phyloP scores from a whole-genome alignment of 2,888 invertebrate genomes.

The Fragum whitleyi region DNA sequence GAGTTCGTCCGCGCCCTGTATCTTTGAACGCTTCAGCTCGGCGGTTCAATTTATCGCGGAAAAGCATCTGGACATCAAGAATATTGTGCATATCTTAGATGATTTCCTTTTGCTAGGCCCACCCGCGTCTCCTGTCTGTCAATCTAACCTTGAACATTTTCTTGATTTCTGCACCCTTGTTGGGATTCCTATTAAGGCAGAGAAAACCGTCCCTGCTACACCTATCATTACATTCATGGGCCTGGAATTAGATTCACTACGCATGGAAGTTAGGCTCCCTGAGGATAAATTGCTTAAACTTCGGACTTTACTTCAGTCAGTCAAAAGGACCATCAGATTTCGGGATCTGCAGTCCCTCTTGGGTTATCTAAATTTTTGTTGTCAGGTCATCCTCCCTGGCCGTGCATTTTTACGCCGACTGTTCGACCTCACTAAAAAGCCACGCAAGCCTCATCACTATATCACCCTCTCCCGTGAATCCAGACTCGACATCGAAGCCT shows the following conservation, averaged over 20 bases:
- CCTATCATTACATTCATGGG: slow-evolving; percentile 41
- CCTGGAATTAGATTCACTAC: slow-evolving; percentile 32
- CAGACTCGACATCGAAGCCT: slow-evolving; percentile 27
- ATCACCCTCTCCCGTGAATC: slow-evolving; percentile 29
- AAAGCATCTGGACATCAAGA: neutral
- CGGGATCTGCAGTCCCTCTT: slow-evolving; percentile 15
- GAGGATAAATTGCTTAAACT: slow-evolving; percentile 25
- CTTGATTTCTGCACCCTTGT: slow-evolving; percentile 9
- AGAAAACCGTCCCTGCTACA: slow-evolving; percentile 32
- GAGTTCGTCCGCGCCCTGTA: slow-evolving; percentile 45
- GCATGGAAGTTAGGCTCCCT: slow-evolving; percentile 40
- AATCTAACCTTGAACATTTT: slow-evolving; percentile 2
- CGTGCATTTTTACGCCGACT: slow-evolving; percentile 30
- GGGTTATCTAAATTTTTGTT: slow-evolving; percentile 40
- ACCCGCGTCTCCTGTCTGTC: neutral
- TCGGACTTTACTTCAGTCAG: neutral
- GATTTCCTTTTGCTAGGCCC: slow-evolving; percentile 5
- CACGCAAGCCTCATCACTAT: slow-evolving; percentile 31
- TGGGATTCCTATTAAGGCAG: slow-evolving; percentile 48
- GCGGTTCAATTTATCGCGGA: slow-evolving; percentile 21
- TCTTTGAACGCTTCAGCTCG: slow-evolving; percentile 58
- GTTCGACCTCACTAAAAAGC: slow-evolving; percentile 27
- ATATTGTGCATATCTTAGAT: neutral
- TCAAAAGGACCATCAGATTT: slow-evolving; percentile 3
- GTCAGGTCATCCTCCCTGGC: slow-evolving; percentile 40